These are phyloP conservation scores for Chymomyza procnemis DNA, from an alignment of 2,888 invertebrate species.

Conservation along the genomic window DNA sequence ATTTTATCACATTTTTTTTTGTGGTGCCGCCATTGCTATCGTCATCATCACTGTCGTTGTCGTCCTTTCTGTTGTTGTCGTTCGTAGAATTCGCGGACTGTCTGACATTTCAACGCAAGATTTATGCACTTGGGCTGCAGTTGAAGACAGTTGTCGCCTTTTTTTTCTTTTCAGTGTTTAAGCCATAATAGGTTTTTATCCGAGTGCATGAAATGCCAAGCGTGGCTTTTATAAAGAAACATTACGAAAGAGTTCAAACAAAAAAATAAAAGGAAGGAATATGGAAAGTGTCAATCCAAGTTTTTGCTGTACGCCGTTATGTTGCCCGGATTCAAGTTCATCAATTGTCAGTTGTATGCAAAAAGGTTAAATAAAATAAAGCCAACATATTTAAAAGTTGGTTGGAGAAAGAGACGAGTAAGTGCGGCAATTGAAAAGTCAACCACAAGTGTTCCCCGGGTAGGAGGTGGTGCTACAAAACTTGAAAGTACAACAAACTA, in stretches of 20 bases:
- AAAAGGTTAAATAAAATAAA: constrained; percentile 11
- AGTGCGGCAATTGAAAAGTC: not conserved
- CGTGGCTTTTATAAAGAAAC: not conserved
- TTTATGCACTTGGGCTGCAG: constrained; percentile 71
- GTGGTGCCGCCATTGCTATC: constrained; percentile 8
- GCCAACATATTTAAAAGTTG: not conserved
- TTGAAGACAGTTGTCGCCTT: constrained; percentile 70
- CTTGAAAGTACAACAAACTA: constrained; percentile 44
- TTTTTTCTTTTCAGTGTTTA: not conserved
- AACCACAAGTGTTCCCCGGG: not conserved
- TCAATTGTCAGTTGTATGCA: constrained; percentile 38
- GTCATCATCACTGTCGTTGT: constrained; percentile 25
- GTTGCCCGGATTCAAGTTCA: constrained; percentile 39
- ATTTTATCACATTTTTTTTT: constrained; percentile 56
- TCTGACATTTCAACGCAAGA: constrained; percentile 69
- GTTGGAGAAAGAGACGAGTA: constrained; percentile 1
- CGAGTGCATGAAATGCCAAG: constrained; percentile 62
- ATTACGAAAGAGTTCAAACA: not conserved
- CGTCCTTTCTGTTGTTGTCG: constrained; percentile 18
- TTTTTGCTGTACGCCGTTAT: constrained; percentile 31
- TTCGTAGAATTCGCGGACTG: constrained; percentile 24
- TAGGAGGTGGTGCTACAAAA: not conserved
- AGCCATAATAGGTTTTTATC: constrained; percentile 66
- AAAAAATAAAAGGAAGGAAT: constrained; percentile 17
- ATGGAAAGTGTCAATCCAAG: constrained; percentile 66